Base-by-base conservation (phyloP, 1,140 invertebrate species). In the Elysia chlorotica region DNA sequence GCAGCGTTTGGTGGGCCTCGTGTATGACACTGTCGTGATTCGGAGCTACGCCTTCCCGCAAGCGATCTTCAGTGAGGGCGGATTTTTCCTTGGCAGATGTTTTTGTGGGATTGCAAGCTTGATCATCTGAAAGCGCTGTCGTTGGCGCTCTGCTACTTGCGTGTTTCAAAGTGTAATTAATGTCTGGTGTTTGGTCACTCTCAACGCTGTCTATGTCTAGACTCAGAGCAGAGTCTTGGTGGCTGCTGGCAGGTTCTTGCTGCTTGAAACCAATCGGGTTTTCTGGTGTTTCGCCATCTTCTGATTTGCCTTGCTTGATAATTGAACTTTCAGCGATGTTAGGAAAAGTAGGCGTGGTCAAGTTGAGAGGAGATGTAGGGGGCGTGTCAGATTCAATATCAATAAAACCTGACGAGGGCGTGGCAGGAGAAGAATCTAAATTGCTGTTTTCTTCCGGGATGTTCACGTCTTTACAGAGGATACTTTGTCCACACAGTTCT, bases 321-420 rank as follows among this genome's bases (percentile, higher is more conserved):
- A n/a, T n/a, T n/a, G n/a, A n/a, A n/a, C n/a, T n/a, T n/a, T n/a
- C n/a, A n/a, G n/a, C n/a, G n/a, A n/a, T n/a, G n/a, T n/a, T n/a
- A n/a, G n/a, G n/a, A n/a, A n/a, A n/a, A n/a, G n/a, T n/a, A n/a
- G n/a, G n/a, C 14, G 36, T 38, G 6, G 69, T 68, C 67, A 35
- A 25, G 33, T 33, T 53, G 17, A 48, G n/a, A 31, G 66, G 65
- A 14, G 65, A 71, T 65, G 30, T 31, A 30, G 36, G 70, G 54
- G 63, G 57, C 33, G 41, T 72, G 30, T 75, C 69, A 4, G 56
- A 63, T 10, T 65, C 69, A 4, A 71, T 63, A 38, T 71, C 67
- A 5, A 61, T 57, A 38, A 59, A 59, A 37, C 67, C 33, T 6
- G 67, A 69, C 21, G 53, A 35, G 19, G 67, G 67, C 0, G 67